Evolutionary conservation across 2,113 vertebrate genomes (phyloP), one percentile per base, ranked within the genome.

Genomic region (Rallus limicola): DNA sequence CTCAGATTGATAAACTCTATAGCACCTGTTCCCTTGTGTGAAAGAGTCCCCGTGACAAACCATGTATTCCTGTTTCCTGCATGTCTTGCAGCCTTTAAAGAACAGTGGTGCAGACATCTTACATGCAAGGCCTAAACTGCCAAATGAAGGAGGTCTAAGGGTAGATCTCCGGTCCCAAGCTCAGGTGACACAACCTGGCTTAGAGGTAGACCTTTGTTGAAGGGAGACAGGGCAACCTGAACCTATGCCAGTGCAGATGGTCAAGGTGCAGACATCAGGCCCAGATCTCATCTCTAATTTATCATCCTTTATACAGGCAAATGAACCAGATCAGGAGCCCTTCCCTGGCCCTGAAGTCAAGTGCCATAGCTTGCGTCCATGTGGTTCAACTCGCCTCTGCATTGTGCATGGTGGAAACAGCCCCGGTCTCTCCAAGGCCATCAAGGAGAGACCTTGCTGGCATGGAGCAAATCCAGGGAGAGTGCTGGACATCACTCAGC

Each of bases 21-120:
- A 21, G 4, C 28, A 6, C 9, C 13, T 26, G 10, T 6, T 64
- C 24, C 26, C 29, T 34, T 2, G 0, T 40, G 12, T 36, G 15
- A 36, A 53, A 40, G 48, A 53, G 9, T 59, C 16, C 18, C 8
- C 1, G 14, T 42, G 62, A 60, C 42, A 74, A 64, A 82, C n/a
- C 3, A 67, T 56, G 19, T 36, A 82, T 15, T 31, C 23, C 10
- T 69, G 21, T 48, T 79, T 72, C 31, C 26, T 50, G 14, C 13
- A 14, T 19, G 34, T 2, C 28, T 40, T 55, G 33, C 53, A 70
- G 29, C 42, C 70, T 81, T 46, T 67, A 62, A 76, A 81, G 40
- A 53, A 33, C 29, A 50, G 6, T 21, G 17, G 40, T 16, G 34
- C 7, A 24, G 36, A 52, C 8, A 21, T 46, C 48, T 82, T 34